Percentiles rank a stretch among this genome's conserved stretches.
Evolutionary conservation across 2,888 invertebrate species (phyloP).

Genomic region (Buathra laborator): DNA sequence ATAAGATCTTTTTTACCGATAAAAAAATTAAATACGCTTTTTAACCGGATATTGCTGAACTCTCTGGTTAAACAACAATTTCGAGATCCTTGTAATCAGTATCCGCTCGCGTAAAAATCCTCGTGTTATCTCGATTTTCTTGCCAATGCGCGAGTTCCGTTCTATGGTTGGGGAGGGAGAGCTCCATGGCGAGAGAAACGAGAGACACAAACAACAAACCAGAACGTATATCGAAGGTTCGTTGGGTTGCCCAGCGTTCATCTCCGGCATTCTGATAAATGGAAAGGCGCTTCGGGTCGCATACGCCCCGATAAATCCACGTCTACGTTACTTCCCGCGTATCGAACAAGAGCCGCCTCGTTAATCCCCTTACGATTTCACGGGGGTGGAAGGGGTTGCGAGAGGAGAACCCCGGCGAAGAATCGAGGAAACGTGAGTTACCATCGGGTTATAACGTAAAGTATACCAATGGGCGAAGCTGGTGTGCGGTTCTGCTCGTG

Average conservation of each 20-base stretch:
- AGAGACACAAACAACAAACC: constrained; percentile 36
- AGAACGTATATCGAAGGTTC: constrained; percentile 61
- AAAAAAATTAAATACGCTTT: too few relatives aligned
- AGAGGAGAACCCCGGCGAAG: constrained; percentile 17
- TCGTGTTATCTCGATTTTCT: constrained; percentile 45
- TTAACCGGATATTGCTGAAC: not conserved
- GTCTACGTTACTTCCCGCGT: constrained; percentile 45
- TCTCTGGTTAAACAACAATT: not conserved
- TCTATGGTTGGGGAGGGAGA: constrained; percentile 17
- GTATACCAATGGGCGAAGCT: constrained; percentile 2
- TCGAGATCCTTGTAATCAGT: constrained; percentile 39
- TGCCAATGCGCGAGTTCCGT: constrained; percentile 20
- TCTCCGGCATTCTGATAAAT: constrained; percentile 67
- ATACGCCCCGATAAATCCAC: constrained; percentile 69
- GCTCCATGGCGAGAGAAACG: constrained; percentile 24
- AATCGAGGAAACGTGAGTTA: constrained; percentile 39
- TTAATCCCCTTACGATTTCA: constrained; percentile 65
- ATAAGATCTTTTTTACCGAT: too few relatives aligned
- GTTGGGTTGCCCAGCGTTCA: not conserved
- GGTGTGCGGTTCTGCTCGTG: constrained; percentile 27
- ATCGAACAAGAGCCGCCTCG: constrained; percentile 59
- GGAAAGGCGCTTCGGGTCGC: constrained; percentile 65
- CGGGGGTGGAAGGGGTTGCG: not conserved
- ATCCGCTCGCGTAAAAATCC: constrained; percentile 58
- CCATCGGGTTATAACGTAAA: not conserved